Base-by-base conservation (phyloP, 2,113 vertebrate genomes). In the Phyllopteryx taeniolatus region DNA sequence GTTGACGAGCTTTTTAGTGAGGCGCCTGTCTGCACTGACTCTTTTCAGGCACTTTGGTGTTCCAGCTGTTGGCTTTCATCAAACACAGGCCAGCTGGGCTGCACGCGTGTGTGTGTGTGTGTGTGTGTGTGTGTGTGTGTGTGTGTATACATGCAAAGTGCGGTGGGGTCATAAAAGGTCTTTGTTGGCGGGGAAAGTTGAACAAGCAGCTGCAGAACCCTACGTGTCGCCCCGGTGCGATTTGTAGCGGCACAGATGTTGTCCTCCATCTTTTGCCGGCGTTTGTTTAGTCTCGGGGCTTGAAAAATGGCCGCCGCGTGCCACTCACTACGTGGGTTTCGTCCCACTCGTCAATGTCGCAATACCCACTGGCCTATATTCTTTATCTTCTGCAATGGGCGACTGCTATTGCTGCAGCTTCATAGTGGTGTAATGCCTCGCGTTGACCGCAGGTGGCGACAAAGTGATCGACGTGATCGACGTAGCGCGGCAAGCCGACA, bases 381-480 rank as follows among this genome's bases (percentile, higher is more conserved):
- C 27, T 27, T 27, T 27, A 27, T 27, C 27, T 27, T 27, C 27
- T 27, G 27, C 27, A 27, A 27, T 27, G 27, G 1, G 27, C 27
- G 27, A 27, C 27, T 27, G 27, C 1, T 27, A 27, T 44, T 44
- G 6, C 6, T 9, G 14, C 17, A 63, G 42, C 15, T 53, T 49
- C 19, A 12, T 43, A 19, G 1, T 33, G 27, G 27, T 15, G 59
- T 35, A 35, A 35, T 20, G 17, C 8, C 15, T 19, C 4, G 20
- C 5, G 19, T 78, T 42, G 56, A 31, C 0, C 79, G 17, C 83
- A 99, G 98, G 97, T 88, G 95, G 96, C 4, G 92, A 98, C 82
- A 99, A 99, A 92, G 91, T 98, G 78, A 98, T 99, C 69, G 98
- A 99, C 53, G 98, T 99, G 88, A 99, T 99, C 71, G 98, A 99